A percentile compares a stretch with the other conserved stretches of the same genome.
These are phyloP conservation scores for Drosophila acutilabella DNA, from an alignment of 2,888 invertebrate species.

Conservation along the genomic window DNA sequence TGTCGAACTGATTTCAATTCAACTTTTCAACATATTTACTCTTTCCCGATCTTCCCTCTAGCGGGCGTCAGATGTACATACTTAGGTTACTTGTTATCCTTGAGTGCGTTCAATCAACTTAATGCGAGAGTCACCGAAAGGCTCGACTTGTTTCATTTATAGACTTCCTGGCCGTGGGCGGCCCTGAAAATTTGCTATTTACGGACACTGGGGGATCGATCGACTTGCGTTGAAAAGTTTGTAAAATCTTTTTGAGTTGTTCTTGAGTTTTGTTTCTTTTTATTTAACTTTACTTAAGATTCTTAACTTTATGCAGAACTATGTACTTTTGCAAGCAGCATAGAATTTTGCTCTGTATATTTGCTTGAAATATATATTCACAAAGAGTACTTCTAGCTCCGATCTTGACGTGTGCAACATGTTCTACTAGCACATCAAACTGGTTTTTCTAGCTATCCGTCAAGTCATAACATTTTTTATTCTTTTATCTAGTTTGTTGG, in stretches of 20 bases:
- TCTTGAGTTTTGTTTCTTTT: too few relatives aligned
- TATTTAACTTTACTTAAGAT: too few relatives aligned
- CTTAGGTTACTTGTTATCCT: constrained; percentile 57
- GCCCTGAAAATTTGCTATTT: constrained; percentile 75
- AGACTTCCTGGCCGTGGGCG: constrained; percentile 69
- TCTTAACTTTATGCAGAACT: too few relatives aligned
- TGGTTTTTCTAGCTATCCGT: constrained; percentile 63
- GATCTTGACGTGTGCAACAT: constrained; percentile 64
- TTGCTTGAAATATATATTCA: too few relatives aligned
- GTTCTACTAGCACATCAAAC: constrained; percentile 70
- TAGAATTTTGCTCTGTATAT: constrained; percentile 62
- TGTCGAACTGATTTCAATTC: constrained; percentile 14
- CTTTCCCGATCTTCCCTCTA: background rate
- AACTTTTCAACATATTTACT: constrained; percentile 7
- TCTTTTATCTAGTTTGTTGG: constrained; percentile 35
- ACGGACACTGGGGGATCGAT: constrained; percentile 43
- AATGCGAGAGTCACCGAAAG: constrained; percentile 44
- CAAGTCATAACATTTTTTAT: constrained; percentile 17
- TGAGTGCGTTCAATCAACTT: constrained; percentile 75
- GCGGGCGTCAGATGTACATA: constrained; percentile 10
- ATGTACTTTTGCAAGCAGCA: constrained; percentile 26
- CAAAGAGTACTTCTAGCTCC: constrained; percentile 32
- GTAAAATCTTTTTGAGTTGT: background rate
- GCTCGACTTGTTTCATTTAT: constrained; percentile 57
- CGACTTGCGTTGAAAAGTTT: too few relatives aligned